Evolutionary conservation across 2,113 vertebrate genomes (phyloP).

Genomic region (Microcebus tavaratra): DNA sequence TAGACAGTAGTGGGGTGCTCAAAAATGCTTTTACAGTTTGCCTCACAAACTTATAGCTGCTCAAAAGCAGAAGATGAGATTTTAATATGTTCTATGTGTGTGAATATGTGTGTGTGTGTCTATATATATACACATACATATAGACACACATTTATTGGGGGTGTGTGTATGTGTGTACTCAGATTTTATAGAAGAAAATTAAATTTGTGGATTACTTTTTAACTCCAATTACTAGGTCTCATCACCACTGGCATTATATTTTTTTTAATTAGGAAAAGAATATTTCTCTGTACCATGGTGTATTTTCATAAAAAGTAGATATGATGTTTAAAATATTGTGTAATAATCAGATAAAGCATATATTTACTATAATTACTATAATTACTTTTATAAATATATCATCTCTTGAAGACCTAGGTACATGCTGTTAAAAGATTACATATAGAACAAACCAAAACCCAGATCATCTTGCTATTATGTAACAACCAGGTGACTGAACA

Average conservation of each 20-base stretch:
- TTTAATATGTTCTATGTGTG: slow-evolving; percentile 4
- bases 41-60: not conserved
- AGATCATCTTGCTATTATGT: slow-evolving; percentile 27
- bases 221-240: not conserved
- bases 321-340: slow-evolving; percentile 6
- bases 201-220: slow-evolving; percentile 30
- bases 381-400: slow-evolving; percentile 11
- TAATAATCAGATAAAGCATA: slow-evolving; percentile 26
- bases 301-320: slow-evolving; percentile 7
- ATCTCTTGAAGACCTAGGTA: not conserved
- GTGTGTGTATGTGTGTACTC: not conserved
- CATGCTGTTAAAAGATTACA: not conserved
- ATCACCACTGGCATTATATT: not conserved
- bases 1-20: slow-evolving; percentile 6
- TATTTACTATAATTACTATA: slow-evolving; percentile 16
- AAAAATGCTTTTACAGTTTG: slow-evolving; percentile 53
- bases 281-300: not conserved
- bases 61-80: slow-evolving; percentile 37
- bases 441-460: not conserved
- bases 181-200: slow-evolving; percentile 43
- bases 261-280: not conserved
- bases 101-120: not conserved
- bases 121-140: not conserved
- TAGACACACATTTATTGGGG: not conserved
- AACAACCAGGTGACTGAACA: slow-evolving; percentile 41